Evolutionary conservation across 2,113 vertebrate species (phyloP), one percentile per base, ranked within the genome.

Genomic region (Mesembrinibis cayennensis): DNA sequence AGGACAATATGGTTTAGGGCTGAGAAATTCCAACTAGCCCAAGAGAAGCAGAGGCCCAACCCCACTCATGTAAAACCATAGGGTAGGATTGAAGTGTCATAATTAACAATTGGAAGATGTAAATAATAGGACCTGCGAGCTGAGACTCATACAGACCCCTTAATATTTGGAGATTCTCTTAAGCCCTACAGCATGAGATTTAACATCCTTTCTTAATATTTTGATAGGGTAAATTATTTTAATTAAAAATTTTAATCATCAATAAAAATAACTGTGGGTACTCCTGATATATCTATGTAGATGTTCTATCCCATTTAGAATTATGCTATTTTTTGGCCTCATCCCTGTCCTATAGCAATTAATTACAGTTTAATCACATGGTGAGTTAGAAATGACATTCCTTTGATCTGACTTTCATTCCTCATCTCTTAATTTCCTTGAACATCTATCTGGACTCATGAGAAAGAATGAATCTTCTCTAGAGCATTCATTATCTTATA

Each of bases 391-490:
- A 89, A 91, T 89, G 6, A 87, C 47, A 38, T 87, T 92, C 7
- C 72, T 96, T 96, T 95, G 80, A 96, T 93, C 63, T 93, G 26
- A 25, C 58, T 95, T 95, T 90, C 69, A 79, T 92, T 95, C 61
- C 32, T 90, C 86, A 95, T 76, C 61, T 95, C 86, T 91, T 92
- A 90, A 96, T 95, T 92, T 92, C 92, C 89, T 93, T 79, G n/a
- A 93, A 82, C 36, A 59, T 74, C 61, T 95, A 40, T 83, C 52
- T 65, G 52, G 89, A 78, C 47, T 76, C 80, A 56, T 32, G 83
- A 84, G 90, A 86, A 77, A 89, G 72, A 78, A 61, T 42, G n/a
- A 92, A 40, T 47, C 69, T 92, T 95, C 95, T 97, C 94, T 14
- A 67, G 91, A 94, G 65, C 83, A 82, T 94, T 95, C 69, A 82